phyloP scores from a whole-genome alignment of 2,888 invertebrate genomes.

The Sialis lutaria region DNA sequence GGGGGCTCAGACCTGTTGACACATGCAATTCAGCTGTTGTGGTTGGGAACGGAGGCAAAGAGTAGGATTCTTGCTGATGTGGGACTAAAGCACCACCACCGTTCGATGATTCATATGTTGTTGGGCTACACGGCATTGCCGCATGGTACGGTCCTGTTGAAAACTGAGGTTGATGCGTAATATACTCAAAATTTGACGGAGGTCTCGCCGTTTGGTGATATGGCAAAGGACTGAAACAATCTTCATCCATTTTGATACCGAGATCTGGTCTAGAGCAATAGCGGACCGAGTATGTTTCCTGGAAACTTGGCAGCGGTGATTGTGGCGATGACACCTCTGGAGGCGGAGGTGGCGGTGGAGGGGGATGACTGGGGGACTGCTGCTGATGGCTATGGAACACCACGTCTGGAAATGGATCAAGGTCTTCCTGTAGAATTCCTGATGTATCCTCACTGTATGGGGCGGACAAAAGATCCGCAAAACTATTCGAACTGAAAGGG shows the following conservation, averaged over 20 bases:
- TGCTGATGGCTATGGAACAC: conserved; percentile 19
- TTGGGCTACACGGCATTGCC: conserved; percentile 37
- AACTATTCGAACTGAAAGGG: conserved; percentile 60
- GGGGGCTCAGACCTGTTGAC: conserved; percentile 40
- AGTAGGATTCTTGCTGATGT: conserved; percentile 42
- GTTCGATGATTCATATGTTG: conserved; percentile 15
- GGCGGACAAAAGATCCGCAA: conserved; percentile 58
- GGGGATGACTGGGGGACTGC: conserved; percentile 14
- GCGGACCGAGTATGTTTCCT: conserved; percentile 71
- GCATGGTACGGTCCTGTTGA: conserved; percentile 37
- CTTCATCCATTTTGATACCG: conserved; percentile 74
- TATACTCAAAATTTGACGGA: conserved; percentile 39
- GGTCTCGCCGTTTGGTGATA: conserved; percentile 32
- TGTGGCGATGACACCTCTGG: conserved; percentile 25
- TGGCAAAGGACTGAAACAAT: conserved; percentile 51
- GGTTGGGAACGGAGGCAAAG: conserved; percentile 51
- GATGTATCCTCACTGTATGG: conserved; percentile 56
- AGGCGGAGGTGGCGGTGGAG: conserved; percentile 13
- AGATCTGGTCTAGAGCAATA: conserved; percentile 45
- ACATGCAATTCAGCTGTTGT: conserved; percentile 48
- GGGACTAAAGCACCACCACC: conserved; percentile 5
- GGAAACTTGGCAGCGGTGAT: conserved; percentile 64
- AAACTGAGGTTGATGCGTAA: conserved; percentile 34
- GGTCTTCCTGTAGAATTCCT: conserved; percentile 50
- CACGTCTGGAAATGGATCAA: conserved; percentile 59